phyloP scores from a whole-genome alignment of 2,113 vertebrate genomes.

The Numenius arquata region DNA sequence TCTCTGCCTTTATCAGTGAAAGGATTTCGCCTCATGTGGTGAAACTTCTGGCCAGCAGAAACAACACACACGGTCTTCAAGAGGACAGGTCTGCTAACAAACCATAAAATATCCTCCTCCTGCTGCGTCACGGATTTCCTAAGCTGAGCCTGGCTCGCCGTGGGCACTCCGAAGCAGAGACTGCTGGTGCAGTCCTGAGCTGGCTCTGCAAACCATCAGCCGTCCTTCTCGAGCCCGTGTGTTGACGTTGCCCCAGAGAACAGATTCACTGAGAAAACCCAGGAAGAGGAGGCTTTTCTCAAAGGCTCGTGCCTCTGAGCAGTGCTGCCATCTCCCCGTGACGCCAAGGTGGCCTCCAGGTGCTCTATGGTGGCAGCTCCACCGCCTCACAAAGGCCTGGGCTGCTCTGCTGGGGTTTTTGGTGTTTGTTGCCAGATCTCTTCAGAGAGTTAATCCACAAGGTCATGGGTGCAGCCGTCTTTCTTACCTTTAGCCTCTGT shows the following conservation, averaged over 20 bases:
- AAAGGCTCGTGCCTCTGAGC: rapidly evolving
- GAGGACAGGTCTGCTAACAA: background rate
- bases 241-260: background rate
- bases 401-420: background rate
- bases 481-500: background rate
- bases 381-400: background rate
- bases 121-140: background rate
- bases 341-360: rapidly evolving
- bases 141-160: rapidly evolving
- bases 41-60: background rate
- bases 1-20: background rate
- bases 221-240: background rate
- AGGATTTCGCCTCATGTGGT: background rate
- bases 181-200: background rate
- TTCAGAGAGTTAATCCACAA: background rate
- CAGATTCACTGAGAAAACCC: background rate
- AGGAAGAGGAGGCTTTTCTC: rapidly evolving
- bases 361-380: background rate
- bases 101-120: background rate
- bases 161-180: background rate
- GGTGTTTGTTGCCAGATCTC: background rate
- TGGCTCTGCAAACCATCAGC: background rate
- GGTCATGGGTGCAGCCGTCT: background rate
- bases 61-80: rapidly evolving
- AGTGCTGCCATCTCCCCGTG: rapidly evolving